Percentiles rank a stretch among this genome's conserved stretches.
phyloP scores from a whole-genome alignment of 2,797 vertebrate genomes.

The Mallotus villosus region DNA sequence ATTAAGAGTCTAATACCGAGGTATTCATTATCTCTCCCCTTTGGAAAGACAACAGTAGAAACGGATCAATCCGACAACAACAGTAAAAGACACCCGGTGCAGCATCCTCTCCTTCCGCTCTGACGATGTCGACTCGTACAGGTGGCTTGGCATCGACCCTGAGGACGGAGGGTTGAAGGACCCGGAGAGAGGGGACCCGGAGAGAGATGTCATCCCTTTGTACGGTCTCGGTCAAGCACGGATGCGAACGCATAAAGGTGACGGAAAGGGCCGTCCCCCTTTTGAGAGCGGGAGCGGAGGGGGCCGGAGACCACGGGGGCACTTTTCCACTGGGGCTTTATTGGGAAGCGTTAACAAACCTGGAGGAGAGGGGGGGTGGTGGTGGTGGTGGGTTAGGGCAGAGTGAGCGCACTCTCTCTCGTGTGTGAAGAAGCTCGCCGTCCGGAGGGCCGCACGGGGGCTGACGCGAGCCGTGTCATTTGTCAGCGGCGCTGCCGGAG shows the following conservation, averaged over 20 bases:
- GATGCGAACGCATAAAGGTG: conserved; percentile 28
- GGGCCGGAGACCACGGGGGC: conserved; percentile 29
- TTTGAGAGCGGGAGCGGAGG: conserved; percentile 40
- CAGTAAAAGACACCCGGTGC: too few relatives aligned
- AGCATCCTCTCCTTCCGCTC: not conserved
- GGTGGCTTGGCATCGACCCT: too few relatives aligned
- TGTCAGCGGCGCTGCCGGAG: conserved; percentile 58
- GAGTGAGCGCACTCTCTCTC: conserved; percentile 67
- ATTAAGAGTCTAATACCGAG: conserved; percentile 57
- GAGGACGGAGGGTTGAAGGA: too few relatives aligned
- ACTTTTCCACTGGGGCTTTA: conserved; percentile 60
- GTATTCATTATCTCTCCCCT: conserved; percentile 55
- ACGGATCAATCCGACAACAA: too few relatives aligned
- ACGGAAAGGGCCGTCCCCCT: conserved; percentile 47
- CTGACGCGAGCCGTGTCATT: conserved; percentile 57
- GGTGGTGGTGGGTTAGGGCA: conserved; percentile 25
- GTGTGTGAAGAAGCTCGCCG: conserved; percentile 59
- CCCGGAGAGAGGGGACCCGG: too few relatives aligned
- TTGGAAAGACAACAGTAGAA: too few relatives aligned
- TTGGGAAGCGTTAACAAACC: conserved; percentile 70
- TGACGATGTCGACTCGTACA: not conserved
- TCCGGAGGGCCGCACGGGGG: conserved; percentile 53
- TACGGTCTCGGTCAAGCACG: conserved; percentile 27
- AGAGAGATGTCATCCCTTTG: conserved; percentile 31
- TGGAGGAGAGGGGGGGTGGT: conserved; percentile 44